A percentile compares a stretch with the other conserved stretches of the same genome.
These are phyloP conservation scores for Rhyacichthys aspro DNA, from an alignment of 2,797 vertebrate genomes.

Conservation along the genomic window DNA sequence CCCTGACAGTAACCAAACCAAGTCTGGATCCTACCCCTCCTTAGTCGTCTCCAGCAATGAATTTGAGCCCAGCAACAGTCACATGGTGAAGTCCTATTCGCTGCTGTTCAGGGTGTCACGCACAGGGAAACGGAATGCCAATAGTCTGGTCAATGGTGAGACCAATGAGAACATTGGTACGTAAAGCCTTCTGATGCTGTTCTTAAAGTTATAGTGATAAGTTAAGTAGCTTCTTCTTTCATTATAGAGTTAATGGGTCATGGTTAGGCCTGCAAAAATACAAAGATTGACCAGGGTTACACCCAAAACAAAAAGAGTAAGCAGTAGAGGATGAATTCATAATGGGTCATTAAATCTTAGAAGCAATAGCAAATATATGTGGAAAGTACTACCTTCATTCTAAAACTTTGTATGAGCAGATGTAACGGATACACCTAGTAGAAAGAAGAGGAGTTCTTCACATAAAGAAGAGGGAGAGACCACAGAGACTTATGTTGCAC, in stretches of 20 bases:
- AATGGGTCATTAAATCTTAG: neutral
- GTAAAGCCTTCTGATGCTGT: constrained; percentile 5
- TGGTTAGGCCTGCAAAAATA: too few relatives aligned
- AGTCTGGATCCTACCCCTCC: constrained; percentile 93
- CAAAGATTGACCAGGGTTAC: too few relatives aligned
- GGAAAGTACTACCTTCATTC: neutral
- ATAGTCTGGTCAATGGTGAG: constrained; percentile 91
- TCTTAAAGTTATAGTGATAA: too few relatives aligned
- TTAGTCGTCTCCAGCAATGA: constrained; percentile 98
- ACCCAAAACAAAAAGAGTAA: too few relatives aligned
- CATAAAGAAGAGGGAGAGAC: constrained; percentile 91
- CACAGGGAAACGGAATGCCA: constrained; percentile 89
- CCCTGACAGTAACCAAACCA: constrained; percentile 95
- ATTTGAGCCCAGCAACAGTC: constrained; percentile 99
- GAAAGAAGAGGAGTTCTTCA: constrained; percentile 89
- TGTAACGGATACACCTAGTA: constrained; percentile 85
- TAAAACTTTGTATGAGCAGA: constrained; percentile 75
- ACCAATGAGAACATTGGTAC: constrained; percentile 97
- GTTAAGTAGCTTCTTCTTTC: too few relatives aligned
- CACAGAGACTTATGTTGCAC: constrained; percentile 91
- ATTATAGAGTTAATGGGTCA: too few relatives aligned
- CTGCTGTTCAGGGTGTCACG: constrained; percentile 96
- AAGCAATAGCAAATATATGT: neutral
- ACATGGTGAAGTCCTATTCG: constrained; percentile 99
- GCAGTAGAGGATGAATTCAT: too few relatives aligned